Percentiles rank a stretch among this genome's conserved stretches.
These are phyloP conservation scores for Hermetia illucens DNA, from an alignment of 1,140 invertebrate genomes.

Conservation along the genomic window DNA sequence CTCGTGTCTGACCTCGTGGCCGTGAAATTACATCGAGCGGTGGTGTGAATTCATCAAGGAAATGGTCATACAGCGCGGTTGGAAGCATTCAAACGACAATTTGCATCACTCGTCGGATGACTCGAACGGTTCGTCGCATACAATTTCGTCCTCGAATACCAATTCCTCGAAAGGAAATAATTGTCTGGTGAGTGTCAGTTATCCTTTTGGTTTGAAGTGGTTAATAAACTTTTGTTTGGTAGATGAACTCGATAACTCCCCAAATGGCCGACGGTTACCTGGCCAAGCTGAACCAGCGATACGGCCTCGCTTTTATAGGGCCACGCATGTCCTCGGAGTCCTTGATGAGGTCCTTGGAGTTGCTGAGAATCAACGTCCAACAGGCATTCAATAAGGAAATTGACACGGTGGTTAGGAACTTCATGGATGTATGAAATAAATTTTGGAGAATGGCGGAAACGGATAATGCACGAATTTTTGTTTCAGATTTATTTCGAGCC, in stretches of 20 bases:
- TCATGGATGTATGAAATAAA: conserved; percentile 41
- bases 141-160: conserved; percentile 15
- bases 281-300: conserved; percentile 20
- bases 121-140: conserved; percentile 27
- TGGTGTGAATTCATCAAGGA: too few relatives aligned
- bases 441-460: background rate
- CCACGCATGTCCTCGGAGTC: conserved; percentile 25
- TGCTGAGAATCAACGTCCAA: conserved; percentile 46
- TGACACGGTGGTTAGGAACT: conserved; percentile 40
- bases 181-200: conserved; percentile 16
- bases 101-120: conserved; percentile 23
- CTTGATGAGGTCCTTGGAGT: conserved; percentile 41
- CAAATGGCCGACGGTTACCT: conserved; percentile 26
- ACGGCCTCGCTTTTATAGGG: conserved; percentile 11
- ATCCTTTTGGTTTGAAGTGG: background rate
- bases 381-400: conserved; percentile 47
- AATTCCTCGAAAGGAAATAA: conserved; percentile 2
- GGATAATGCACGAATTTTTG: background rate
- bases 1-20: too few relatives aligned
- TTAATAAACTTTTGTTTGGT: background rate
- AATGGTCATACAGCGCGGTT: conserved; percentile 28
- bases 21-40: too few relatives aligned
- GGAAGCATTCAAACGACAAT: conserved; percentile 23
- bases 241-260: conserved; percentile 25
- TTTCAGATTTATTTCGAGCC: conserved; percentile 25